Base-by-base conservation (phyloP, 2,113 vertebrate genomes). In the Chaetops frenatus region DNA sequence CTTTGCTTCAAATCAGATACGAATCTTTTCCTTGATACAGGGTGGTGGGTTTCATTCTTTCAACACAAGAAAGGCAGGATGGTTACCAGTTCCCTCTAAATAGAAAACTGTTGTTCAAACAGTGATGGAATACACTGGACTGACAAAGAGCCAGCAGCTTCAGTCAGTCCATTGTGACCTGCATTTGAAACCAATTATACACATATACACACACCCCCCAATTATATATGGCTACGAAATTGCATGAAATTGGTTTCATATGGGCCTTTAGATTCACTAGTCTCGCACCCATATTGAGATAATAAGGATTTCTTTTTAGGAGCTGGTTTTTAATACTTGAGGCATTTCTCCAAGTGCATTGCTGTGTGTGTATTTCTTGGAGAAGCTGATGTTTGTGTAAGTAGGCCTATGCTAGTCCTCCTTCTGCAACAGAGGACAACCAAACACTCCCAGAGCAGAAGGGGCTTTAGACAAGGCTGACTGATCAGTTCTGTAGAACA, bases 241-340 rank as follows among this genome's bases (percentile, higher is more conserved):
- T 96, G 94, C 96, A 94, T 84, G 40, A 97, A 97, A 97, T 97
- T 97, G 95, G 85, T 98, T 98, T 97, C 97, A 96, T 76, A 95
- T 97, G 97, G 95, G 72, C 81, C 83, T 84, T 94, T 73, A 83
- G 61, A 81, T 95, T 96, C 90, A 89, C 96, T 87, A 27, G 81
- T 71, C 95, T 95, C 66, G 72, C 96, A 96, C 88, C 90, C 96
- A 97, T 91, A 90, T 96, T 97, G 94, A 97, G 97, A 97, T 97
- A 95, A 96, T 98, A 97, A 97, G 96, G 84, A 90, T 94, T 94
- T 96, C 94, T 92, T 96, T 95, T 92, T 97, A 95, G 91, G 82
- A 91, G 78, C 54, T 95, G 73, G 18, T 57, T 92, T 94, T 92
- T 91, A 88, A 56, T 96, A 94, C 91, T 82, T 66, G 66, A 96